These are phyloP conservation scores for Stegostoma tigrinum DNA, from an alignment of 2,113 vertebrate species.

Conservation along the genomic window DNA sequence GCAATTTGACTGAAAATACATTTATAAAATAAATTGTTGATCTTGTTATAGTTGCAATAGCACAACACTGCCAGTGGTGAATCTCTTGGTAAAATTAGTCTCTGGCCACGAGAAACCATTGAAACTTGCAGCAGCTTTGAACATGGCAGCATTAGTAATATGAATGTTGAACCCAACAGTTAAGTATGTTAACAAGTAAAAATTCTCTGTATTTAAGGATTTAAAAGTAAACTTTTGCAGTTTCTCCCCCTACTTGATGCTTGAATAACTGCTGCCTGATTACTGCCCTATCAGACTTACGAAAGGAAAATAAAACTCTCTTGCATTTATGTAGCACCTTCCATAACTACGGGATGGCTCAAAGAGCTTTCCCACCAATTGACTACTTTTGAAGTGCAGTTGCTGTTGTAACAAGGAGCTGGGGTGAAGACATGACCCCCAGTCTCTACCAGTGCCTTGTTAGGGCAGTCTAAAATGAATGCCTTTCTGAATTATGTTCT, in stretches of 20 bases:
- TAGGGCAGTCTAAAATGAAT: background rate
- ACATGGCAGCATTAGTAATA: background rate
- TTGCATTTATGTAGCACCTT: background rate
- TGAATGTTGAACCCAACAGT: background rate
- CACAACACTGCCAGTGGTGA: background rate
- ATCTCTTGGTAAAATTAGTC: background rate
- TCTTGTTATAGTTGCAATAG: conserved; percentile 40
- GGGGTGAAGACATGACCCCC: background rate
- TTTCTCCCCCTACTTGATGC: background rate
- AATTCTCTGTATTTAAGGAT: background rate
- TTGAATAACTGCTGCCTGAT: background rate
- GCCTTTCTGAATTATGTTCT: background rate
- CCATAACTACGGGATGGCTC: background rate
- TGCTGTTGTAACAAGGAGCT: background rate
- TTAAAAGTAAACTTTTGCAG: background rate
- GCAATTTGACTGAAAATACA: conserved; percentile 43
- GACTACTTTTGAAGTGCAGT: background rate
- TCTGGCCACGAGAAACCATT: background rate
- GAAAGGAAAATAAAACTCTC: background rate
- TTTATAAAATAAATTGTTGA: conserved; percentile 41
- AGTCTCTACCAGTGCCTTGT: background rate
- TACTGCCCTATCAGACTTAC: background rate
- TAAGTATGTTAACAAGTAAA: background rate
- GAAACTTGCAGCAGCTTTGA: background rate
- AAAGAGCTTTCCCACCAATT: background rate